phyloP scores from a whole-genome alignment of 92 coral and sea anemone species.

The Phymanthus crucifer region DNA sequence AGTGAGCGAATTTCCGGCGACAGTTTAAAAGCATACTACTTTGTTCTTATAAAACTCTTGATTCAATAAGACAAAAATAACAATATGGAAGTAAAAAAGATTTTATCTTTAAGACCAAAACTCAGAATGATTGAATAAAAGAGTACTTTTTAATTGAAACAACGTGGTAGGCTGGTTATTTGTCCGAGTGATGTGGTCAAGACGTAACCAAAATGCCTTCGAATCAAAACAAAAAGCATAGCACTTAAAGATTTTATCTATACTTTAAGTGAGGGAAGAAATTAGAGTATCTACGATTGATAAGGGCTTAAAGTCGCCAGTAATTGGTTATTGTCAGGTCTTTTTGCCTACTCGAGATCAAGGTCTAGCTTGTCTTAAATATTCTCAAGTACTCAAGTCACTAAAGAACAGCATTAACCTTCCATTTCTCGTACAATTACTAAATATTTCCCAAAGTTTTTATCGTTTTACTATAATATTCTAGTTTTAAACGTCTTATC shows the following conservation, averaged over 20 bases:
- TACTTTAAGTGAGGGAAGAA: not conserved
- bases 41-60: not conserved
- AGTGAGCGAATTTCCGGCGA: not conserved
- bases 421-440: not conserved
- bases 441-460: not conserved
- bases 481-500: not conserved
- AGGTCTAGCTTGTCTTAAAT: not conserved
- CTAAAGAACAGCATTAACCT: not conserved
- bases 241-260: not conserved
- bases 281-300: slow-evolving; percentile 1
- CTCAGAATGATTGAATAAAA: not conserved
- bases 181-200: not conserved
- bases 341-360: not conserved
- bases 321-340: slow-evolving; percentile 9
- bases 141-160: not conserved
- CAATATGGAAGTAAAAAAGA: slow-evolving; percentile 5
- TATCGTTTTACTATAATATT: not conserved
- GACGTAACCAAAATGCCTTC: not conserved
- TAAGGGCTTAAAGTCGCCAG: not conserved
- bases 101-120: slow-evolving; percentile 9
- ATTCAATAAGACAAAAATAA: slow-evolving; percentile 18
- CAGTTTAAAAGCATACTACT: not conserved
- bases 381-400: not conserved
- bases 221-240: not conserved
- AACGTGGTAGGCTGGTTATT: not conserved